Evolutionary conservation across 92 coral and sea anemone genomes (phyloP), one percentile per base, ranked within the genome.

Genomic region (Porites lobata): DNA sequence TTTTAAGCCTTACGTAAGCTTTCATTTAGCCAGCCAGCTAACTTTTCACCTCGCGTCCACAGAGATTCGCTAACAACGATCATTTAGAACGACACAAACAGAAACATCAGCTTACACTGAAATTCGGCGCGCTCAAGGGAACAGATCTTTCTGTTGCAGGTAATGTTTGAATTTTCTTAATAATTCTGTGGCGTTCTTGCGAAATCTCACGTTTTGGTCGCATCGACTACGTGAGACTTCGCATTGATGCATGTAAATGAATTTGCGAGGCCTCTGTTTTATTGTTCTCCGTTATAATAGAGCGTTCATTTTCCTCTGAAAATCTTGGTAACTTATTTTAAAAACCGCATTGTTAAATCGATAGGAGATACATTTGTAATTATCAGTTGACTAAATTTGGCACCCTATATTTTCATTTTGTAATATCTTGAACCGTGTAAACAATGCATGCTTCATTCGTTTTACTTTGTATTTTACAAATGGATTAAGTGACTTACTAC

Each of bases 31-130:
- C 58, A 75, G 32, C 47, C 82, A 79, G 83, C 74, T 84, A 77
- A 74, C 80, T 76, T 79, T 81, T 81, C 59, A 50, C 77, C 79
- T 54, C 53, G 74, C 47, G 47, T 77, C 65, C 69, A 77, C 87
- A 97, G 99, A 92, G 96, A 87, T 97, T 97, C 95, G 96, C 99
- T 81, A 97, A 96, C 92, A 94, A 97, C 94, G 99, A 97, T 88
- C 99, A 96, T 74, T 92, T 97, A 72, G 97, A 92, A 66, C 93
- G 96, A 69, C 99, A 97, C 94, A 96, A 96, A 87, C 99, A 97
- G 86, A 97, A 96, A 78, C 99, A 97, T 89, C 95, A 94, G 50
- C 91, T 97, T 18, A 94, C 96, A 43, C 90, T 97, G 6, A 94
- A 96, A 89, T 90, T 95, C 61, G 98, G 96, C 54, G 73, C 85